Evolutionary conservation across 2,888 invertebrate genomes (phyloP), one percentile per base, ranked within the genome.

Genomic region (Seira sanloemensis): DNA sequence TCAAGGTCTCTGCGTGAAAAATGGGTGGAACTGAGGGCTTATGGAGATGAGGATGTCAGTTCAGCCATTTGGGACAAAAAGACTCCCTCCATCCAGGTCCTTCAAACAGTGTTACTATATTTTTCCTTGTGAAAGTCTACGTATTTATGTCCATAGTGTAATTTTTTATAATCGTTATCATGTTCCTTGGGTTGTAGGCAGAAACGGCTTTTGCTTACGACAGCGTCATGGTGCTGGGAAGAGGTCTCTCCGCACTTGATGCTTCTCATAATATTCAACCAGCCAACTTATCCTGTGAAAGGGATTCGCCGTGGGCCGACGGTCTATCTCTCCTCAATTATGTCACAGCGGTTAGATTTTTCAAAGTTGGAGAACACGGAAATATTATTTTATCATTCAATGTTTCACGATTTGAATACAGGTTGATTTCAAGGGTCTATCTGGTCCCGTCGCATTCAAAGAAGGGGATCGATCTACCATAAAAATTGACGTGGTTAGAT

Each of bases 391-490:
- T 23, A 9, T 25, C 24, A 23, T n/a, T 58, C 1, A 37, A 23
- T 23, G 7, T 9, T 24, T 37, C 26, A 25, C 67, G 27, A 46
- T 37, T 12, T n/a, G 2, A 62, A 74, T 24, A 27, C 67, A 97
- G 97, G 94, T 95, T 27, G 94, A 95, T 90, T 94, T 96, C 65
- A 95, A 95, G 90, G 98, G 98, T 0, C 91, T 98, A 67, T 97
- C 97, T 0, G 98, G 98, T 0, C 95, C 94, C 46, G 94, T 98
- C 72, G 94, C 96, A 87, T 97, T 98, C 92, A 94, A 94, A 89
- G 95, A 96, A 90, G 97, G 97, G 0, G 94, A 95, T 86, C 93
- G 98, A 46, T 94, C 94, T 50, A 95, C 96, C 90, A 96, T 98
- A 91, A 95, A 95, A 90, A 93, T 98, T 76, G 97, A 98, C 90